A percentile compares a stretch with the other conserved stretches of the same genome.
These are phyloP conservation scores for Lordiphosa andalusiaca DNA, from an alignment of 2,888 invertebrate species.

Conservation along the genomic window DNA sequence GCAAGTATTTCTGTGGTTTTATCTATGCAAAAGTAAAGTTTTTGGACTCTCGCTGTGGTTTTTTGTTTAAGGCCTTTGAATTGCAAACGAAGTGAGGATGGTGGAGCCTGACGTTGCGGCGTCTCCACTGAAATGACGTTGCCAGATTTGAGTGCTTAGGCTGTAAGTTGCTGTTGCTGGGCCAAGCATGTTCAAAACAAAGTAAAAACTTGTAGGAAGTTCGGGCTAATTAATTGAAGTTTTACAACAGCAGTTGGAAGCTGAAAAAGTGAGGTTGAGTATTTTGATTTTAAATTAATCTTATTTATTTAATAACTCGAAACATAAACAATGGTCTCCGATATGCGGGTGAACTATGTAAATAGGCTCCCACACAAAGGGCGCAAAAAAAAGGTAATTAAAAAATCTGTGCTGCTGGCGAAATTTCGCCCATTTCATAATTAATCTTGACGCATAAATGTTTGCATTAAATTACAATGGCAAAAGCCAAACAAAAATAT, in stretches of 20 bases:
- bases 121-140: neutral
- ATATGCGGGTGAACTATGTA: too few species aligned
- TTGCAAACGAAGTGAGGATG: slow-evolving; percentile 26
- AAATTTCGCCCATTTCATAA: slow-evolving; percentile 29
- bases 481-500: slow-evolving; percentile 32
- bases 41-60: slow-evolving; percentile 56
- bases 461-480: slow-evolving; percentile 60
- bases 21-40: slow-evolving; percentile 61
- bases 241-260: slow-evolving; percentile 11
- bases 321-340: too few species aligned
- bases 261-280: too few species aligned
- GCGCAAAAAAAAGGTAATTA: too few species aligned
- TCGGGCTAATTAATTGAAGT: slow-evolving; percentile 34
- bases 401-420: too few species aligned
- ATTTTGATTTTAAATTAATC: too few species aligned
- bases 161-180: neutral
- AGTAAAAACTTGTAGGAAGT: slow-evolving; percentile 1
- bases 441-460: slow-evolving; percentile 50
- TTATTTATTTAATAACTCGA: too few species aligned
- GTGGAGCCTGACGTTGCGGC: neutral
- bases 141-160: too few species aligned
- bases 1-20: slow-evolving; percentile 66
- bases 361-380: too few species aligned
- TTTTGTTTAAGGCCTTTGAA: slow-evolving; percentile 26
- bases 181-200: neutral